Evolutionary conservation across 30 jellyfish, hydroid and myxozoan species (phyloP).

Genomic region (Pelagia noctiluca): DNA sequence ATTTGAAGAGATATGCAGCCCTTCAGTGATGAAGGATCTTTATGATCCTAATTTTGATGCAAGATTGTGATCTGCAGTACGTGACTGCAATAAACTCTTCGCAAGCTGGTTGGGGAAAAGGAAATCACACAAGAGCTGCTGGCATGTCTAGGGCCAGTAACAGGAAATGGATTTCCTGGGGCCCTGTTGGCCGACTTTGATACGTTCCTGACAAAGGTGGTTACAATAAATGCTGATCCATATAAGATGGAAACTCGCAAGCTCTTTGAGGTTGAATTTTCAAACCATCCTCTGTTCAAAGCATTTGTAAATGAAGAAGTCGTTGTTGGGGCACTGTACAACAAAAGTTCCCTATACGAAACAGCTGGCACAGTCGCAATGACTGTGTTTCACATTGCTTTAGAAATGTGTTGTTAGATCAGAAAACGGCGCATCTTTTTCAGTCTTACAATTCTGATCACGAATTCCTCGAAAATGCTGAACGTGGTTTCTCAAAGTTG

Average conservation of each 20-base stretch:
- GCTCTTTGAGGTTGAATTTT: constrained; percentile 7
- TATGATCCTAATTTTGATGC: not conserved
- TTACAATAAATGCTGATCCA: not conserved
- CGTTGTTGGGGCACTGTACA: not conserved
- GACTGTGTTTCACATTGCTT: constrained; percentile 13
- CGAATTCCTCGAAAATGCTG: no score
- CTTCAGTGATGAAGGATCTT: not conserved
- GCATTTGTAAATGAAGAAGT: not conserved
- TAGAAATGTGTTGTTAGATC: constrained; percentile 9
- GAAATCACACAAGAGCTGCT: not conserved
- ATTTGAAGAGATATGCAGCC: not conserved
- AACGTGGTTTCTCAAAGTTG: no score
- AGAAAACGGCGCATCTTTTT: no score
- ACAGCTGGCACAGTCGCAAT: constrained; percentile 31
- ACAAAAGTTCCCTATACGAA: constrained; percentile 11
- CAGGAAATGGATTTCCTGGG: not conserved
- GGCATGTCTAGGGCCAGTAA: not conserved
- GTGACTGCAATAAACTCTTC: not conserved
- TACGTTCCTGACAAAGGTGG: not conserved
- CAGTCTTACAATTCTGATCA: no score
- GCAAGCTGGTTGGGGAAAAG: not conserved
- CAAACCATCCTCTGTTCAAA: constrained; percentile 14
- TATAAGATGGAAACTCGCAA: constrained; percentile 14
- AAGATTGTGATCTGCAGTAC: not conserved
- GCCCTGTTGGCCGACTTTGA: not conserved